Evolutionary conservation across 2,797 vertebrate genomes (phyloP), one percentile per base, ranked within the genome.

Genomic region (Falco cherrug): DNA sequence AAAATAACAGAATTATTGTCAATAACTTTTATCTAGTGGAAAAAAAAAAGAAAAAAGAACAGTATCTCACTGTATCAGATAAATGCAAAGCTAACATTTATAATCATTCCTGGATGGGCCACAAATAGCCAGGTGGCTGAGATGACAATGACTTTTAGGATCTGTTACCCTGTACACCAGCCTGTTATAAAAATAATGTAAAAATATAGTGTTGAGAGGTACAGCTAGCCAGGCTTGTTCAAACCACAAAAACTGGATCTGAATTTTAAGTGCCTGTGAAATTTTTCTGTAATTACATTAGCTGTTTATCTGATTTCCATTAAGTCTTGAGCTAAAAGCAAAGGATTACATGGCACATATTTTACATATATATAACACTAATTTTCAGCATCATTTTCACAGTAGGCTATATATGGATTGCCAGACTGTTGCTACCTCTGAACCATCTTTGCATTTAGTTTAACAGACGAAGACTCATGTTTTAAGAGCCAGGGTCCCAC

Each of bases 221-320:
- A 70, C 18, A 91, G 53, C 37, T 61, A 78, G 67, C 48, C 87
- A 90, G 84, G 68, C 60, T 80, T 94, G 41, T 47, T 78, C 56
- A 84, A 87, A 84, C 24, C 29, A 80, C 64, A 87, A 82, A 78
- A 86, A 47, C 48, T 45, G 67, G n/a, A 95, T 50, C 73, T 93
- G 94, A 92, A 94, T 96, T 93, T 91, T 83, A 96, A 91, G 39
- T 54, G 63, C 33, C 68, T 64, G 63, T 50, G 64, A 80, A 33
- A 1, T 94, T 87, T 73, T 92, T 67, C 83, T 82, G 63, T 82
- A 79, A 84, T 95, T 96, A 90, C 63, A 74, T 77, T 77, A 76
- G 69, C 71, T 90, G 59, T 94, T 95, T 82, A 90, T 91, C 64
- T 87, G 84, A 84, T 90, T 77, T 93, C 48, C 85, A 67, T 93